A percentile compares a stretch with the other conserved stretches of the same genome.
phyloP scores from a whole-genome alignment of 2,797 vertebrate species.

The Sebastiscus albofasciatus region DNA sequence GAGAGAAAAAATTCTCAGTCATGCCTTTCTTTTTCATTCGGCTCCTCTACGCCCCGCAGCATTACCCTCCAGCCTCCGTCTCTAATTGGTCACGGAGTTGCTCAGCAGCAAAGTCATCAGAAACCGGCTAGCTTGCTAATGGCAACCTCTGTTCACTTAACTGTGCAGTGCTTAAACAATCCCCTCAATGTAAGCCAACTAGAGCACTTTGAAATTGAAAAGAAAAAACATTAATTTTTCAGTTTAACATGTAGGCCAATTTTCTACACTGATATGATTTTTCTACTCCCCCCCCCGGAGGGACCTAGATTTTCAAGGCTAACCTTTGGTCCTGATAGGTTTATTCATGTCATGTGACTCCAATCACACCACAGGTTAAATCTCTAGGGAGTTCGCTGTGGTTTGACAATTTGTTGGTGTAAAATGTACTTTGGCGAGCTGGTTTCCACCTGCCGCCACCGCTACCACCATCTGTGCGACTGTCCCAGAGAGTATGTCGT shows the following conservation, averaged over 20 bases:
- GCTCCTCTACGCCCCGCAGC: background rate
- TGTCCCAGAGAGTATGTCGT: constrained; percentile 58
- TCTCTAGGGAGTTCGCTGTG: constrained; percentile 10
- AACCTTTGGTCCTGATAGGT: background rate
- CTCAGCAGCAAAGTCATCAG: constrained; percentile 22
- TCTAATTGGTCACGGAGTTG: constrained; percentile 22
- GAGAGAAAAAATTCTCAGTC: constrained; percentile 19
- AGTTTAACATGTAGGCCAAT: constrained; percentile 1
- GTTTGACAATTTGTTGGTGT: constrained; percentile 4
- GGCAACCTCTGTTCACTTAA: constrained; percentile 12
- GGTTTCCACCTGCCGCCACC: background rate
- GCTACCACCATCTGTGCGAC: constrained; percentile 19
- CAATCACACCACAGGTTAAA: background rate
- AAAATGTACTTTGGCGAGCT: constrained; percentile 18
- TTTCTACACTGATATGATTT: background rate
- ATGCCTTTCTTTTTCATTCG: background rate
- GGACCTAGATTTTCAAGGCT: background rate
- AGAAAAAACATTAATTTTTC: constrained; percentile 2
- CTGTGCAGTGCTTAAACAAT: constrained; percentile 12
- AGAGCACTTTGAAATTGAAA: background rate
- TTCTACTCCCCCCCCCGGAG: background rate
- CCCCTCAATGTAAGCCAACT: constrained; percentile 16
- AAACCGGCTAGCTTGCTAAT: background rate
- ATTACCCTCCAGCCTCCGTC: background rate
- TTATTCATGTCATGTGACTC: background rate